These are phyloP conservation scores for Mystacides longicornis DNA, from an alignment of 2,888 invertebrate species.

Conservation along the genomic window DNA sequence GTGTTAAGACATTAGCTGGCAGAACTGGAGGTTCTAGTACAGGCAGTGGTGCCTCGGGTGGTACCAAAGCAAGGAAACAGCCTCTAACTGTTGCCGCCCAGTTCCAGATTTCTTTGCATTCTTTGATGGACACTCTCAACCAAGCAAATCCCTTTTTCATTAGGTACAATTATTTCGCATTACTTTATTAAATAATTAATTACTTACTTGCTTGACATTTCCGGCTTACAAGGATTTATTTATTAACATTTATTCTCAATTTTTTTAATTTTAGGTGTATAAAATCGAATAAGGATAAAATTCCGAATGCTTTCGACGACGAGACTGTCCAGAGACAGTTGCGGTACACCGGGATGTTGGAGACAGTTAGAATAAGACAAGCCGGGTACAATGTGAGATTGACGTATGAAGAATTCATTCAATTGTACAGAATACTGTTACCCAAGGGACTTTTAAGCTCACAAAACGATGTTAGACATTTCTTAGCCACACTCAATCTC, in stretches of 20 bases:
- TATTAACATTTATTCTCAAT: slow-evolving; percentile 40
- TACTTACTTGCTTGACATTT: neutral
- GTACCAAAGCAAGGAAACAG: slow-evolving; percentile 66
- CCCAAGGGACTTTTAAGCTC: slow-evolving; percentile 82
- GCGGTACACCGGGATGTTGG: slow-evolving; percentile 94
- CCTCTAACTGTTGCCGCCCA: slow-evolving; percentile 91
- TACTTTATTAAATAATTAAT: neutral
- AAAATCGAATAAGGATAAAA: slow-evolving; percentile 90
- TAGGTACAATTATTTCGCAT: slow-evolving; percentile 32
- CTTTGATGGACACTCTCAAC: slow-evolving; percentile 88
- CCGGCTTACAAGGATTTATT: no score
- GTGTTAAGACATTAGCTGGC: slow-evolving; percentile 84
- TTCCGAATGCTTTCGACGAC: slow-evolving; percentile 88
- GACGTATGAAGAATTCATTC: slow-evolving; percentile 90
- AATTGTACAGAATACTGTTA: slow-evolving; percentile 82
- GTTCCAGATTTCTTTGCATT: slow-evolving; percentile 87
- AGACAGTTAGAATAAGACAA: slow-evolving; percentile 89
- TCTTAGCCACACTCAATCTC: slow-evolving; percentile 74
- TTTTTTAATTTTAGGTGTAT: slow-evolving; percentile 68
- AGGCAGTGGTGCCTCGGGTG: slow-evolving; percentile 32
- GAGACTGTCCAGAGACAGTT: slow-evolving; percentile 82
- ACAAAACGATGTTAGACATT: slow-evolving; percentile 77
- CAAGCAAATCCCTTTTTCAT: slow-evolving; percentile 59
- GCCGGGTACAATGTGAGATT: slow-evolving; percentile 93
- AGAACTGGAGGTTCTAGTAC: slow-evolving; percentile 56